Percentiles rank a stretch among this genome's conserved stretches.
Evolutionary conservation across 2,113 vertebrate genomes (phyloP).

Genomic region (Halichoerus grypus): DNA sequence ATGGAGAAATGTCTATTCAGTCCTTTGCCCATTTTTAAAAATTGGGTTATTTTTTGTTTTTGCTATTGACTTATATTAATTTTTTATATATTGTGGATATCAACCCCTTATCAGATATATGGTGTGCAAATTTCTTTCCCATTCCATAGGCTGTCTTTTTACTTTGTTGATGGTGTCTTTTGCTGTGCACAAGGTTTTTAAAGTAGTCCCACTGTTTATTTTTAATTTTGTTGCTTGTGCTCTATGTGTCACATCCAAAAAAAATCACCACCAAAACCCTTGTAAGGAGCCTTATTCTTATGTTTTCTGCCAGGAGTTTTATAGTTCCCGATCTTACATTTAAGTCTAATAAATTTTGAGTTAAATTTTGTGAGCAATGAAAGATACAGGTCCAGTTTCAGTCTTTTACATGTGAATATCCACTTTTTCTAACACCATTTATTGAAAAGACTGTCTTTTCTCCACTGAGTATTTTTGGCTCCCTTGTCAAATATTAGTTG

Average conservation of each 20-base stretch:
- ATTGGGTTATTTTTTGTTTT: neutral
- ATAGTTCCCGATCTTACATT: neutral
- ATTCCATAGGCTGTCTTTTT: neutral
- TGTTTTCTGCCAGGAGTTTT: neutral
- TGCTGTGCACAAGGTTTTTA: neutral
- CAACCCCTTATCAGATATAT: neutral
- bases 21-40: neutral
- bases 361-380: neutral
- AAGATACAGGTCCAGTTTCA: neutral
- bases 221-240: neutral
- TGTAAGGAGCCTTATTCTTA: neutral
- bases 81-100: neutral
- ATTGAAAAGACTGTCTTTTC: neutral
- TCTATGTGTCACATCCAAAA: neutral
- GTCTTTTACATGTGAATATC: neutral
- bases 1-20: neutral
- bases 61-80: neutral
- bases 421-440: neutral
- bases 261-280: neutral
- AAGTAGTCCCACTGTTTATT: neutral
- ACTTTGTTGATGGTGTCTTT: neutral
- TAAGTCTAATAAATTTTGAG: neutral
- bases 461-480: neutral
- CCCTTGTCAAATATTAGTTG: neutral
- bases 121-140: neutral